Evolutionary conservation across 2,888 invertebrate genomes (phyloP).

Genomic region (Malthinus flaveolus): DNA sequence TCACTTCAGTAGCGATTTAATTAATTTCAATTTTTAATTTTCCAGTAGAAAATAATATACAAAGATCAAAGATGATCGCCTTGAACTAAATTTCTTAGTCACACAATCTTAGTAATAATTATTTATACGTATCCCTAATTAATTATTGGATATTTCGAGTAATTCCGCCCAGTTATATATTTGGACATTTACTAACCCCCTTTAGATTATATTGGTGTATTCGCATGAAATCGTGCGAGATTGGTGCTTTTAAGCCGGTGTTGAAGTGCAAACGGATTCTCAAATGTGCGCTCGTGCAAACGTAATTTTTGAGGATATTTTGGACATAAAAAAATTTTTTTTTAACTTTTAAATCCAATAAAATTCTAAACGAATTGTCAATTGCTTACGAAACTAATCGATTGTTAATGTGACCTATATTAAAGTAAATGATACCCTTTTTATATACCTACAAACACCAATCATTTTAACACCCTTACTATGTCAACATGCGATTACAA

Average conservation of each 20-base stretch:
- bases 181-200: constrained; percentile 9
- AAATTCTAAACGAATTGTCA: not conserved
- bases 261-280: constrained; percentile 1
- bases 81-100: no score
- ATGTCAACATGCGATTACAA: constrained; percentile 1
- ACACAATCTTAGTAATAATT: no score
- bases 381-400: not conserved
- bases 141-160: not conserved
- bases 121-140: no score
- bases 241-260: constrained; percentile 11
- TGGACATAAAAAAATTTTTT: no score
- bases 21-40: no score
- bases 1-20: no score
- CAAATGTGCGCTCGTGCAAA: constrained; percentile 13
- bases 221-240: constrained; percentile 15
- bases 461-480: not conserved
- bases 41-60: no score
- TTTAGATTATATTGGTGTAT: constrained; percentile 7
- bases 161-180: constrained; percentile 1
- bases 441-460: not conserved
- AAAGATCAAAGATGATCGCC: no score
- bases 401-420: constrained; percentile 3
- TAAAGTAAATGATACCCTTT: not conserved
- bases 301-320: not conserved
- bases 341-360: no score